Evolutionary conservation across 2,888 invertebrate genomes (phyloP), one percentile per base, ranked within the genome.

Genomic region (Drosophila villosipedis): DNA sequence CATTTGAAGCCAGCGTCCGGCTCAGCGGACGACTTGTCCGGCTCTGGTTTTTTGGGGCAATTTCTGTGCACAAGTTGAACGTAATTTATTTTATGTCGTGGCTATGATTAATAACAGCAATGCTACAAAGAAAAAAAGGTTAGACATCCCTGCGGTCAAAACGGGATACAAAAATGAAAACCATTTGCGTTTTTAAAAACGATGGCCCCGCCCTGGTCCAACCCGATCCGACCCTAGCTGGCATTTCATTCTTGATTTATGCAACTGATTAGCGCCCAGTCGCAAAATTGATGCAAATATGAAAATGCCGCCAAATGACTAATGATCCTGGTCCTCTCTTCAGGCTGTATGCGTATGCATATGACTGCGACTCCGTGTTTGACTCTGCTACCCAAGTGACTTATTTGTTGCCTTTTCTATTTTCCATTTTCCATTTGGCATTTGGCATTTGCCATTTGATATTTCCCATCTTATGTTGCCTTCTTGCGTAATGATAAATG

Each of bases 11-110:
- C 70, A 76, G 68, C 61, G 73, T 73, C 70, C 71, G 35, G 59
- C 68, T 72, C 66, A 50, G 59, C 39, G 16, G 30, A 52, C 35
- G 30, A 62, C 41, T 43, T 28, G 39, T 43, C 35, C 53, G 31
- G 57, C 68, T 73, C 64, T 68, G 31, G 35, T 52, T 60, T 30
- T 61, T 55, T 67, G 35, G 65, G 73, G 73, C 81, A 81, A 86
- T 82, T 83, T 68, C 74, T 68, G 73, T 73, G 75, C 73, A 69
- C 73, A 89, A 86, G 78, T 89, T 86, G 73, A 86, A 84, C 76
- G 85, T 82, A 89, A 88, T 88, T 88, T 88, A 88, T 89, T 88
- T 89, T 83, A 89, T 88, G 87, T 89, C 83, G 75, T 82, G 79
- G 82, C 85, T 80, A 86, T 89, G 85, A 86, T 86, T 86, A 86